phyloP scores from a whole-genome alignment of 2,797 vertebrate species.

The Alcedo atthis region DNA sequence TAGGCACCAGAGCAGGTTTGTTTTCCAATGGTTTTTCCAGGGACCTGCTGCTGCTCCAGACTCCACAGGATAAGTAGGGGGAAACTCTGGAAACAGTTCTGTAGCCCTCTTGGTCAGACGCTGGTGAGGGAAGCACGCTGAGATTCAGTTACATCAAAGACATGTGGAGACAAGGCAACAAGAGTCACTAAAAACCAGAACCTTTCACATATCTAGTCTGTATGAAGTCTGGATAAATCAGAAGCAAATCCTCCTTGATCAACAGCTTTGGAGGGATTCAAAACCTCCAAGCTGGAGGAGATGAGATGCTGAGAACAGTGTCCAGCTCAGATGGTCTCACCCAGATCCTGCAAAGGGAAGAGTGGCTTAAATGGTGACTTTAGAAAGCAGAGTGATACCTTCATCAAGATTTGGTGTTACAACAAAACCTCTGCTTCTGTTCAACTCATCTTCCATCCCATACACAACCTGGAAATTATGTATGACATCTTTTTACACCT shows the following conservation, averaged over 20 bases:
- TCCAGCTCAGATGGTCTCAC: not conserved
- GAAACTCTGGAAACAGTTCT: conserved; percentile 32
- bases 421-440: not conserved
- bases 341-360: not conserved
- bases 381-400: not conserved
- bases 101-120: not conserved
- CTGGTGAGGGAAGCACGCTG: accelerated
- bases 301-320: not conserved
- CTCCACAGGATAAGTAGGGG: not conserved
- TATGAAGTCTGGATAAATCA: not conserved
- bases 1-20: conserved; percentile 47
- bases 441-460: not conserved
- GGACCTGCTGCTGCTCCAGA: not conserved
- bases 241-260: not conserved
- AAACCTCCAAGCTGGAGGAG: not conserved
- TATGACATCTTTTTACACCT: not conserved
- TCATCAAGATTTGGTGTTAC: not conserved
- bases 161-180: not conserved
- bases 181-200: not conserved
- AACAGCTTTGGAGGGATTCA: not conserved
- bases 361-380: not conserved
- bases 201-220: not conserved
- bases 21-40: conserved; percentile 72
- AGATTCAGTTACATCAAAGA: conserved; percentile 50
- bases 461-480: accelerated